A percentile compares a stretch with the other conserved stretches of the same genome.
These are phyloP conservation scores for Coenobita brevimanus DNA, from an alignment of 1,140 invertebrate genomes.

Conservation along the genomic window DNA sequence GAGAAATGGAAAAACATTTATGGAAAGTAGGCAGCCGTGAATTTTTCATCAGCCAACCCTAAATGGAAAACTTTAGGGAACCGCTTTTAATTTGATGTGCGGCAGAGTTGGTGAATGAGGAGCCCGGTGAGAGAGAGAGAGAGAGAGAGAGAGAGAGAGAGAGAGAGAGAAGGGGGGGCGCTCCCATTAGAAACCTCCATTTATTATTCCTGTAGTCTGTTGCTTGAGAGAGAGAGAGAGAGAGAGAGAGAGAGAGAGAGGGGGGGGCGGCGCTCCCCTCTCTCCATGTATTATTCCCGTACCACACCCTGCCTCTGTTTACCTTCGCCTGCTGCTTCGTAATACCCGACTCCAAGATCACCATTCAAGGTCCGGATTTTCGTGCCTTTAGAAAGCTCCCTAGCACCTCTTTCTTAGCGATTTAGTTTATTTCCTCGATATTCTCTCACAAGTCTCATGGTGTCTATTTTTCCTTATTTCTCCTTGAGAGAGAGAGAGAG, in stretches of 20 bases:
- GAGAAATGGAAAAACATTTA: slow-evolving; percentile 66
- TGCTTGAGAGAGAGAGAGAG: too few species aligned
- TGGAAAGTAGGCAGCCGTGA: slow-evolving; percentile 66
- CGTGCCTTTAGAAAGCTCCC: too few species aligned
- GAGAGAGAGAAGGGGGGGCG: not conserved
- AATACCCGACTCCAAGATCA: not conserved
- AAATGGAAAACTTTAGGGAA: slow-evolving; percentile 66
- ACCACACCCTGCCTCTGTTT: not conserved
- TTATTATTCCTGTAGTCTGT: slow-evolving; percentile 35
- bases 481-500: too few species aligned
- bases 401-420: too few species aligned
- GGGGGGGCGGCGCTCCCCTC: not conserved
- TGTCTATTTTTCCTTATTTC: too few species aligned
- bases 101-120: slow-evolving; percentile 57
- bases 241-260: not conserved
- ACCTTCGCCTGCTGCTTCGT: slow-evolving; percentile 7
- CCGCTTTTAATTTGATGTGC: slow-evolving; percentile 67
- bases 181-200: slow-evolving; percentile 9
- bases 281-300: slow-evolving; percentile 6
- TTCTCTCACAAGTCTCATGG: too few species aligned
- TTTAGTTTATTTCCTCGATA: too few species aligned
- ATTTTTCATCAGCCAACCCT: slow-evolving; percentile 65
- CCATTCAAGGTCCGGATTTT: too few species aligned
- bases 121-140: not conserved
- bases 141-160: not conserved